Evolutionary conservation across 1,140 invertebrate species (phyloP).

Genomic region (Sarcophaga bullata): DNA sequence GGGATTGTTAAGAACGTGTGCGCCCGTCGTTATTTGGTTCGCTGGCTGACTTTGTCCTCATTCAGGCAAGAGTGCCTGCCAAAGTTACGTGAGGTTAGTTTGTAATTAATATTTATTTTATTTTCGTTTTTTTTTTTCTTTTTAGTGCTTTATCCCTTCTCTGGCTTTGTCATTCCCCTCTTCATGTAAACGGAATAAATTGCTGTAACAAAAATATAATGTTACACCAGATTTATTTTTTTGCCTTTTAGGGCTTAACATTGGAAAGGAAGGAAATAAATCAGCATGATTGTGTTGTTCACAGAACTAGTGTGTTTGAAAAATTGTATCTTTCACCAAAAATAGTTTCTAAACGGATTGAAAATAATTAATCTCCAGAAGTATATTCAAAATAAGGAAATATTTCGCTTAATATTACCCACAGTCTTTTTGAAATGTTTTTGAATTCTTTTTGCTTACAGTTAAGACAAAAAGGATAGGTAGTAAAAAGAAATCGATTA

Average conservation of each 20-base stretch:
- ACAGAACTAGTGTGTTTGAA: too few relatives aligned
- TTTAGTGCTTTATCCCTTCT: not conserved
- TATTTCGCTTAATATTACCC: too few relatives aligned
- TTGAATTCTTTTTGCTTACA: too few relatives aligned
- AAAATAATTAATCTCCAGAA: too few relatives aligned
- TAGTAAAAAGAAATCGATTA: too few relatives aligned
- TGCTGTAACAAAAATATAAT: slow-evolving; percentile 23
- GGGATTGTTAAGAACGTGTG: slow-evolving; percentile 33
- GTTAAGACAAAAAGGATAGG: too few relatives aligned
- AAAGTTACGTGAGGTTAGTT: slow-evolving; percentile 39
- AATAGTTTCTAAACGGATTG: too few relatives aligned
- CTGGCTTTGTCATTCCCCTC: not conserved
- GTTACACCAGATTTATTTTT: slow-evolving; percentile 13
- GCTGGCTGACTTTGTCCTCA: slow-evolving; percentile 17
- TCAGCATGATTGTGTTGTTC: not conserved
- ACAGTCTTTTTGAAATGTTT: too few relatives aligned
- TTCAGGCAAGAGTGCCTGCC: slow-evolving; percentile 21
- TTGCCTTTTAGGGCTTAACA: not conserved
- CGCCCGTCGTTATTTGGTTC: not conserved
- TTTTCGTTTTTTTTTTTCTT: not conserved
- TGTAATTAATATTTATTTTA: slow-evolving; percentile 36
- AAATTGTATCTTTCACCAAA: too few relatives aligned
- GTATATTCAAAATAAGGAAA: too few relatives aligned
- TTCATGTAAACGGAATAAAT: slow-evolving; percentile 17
- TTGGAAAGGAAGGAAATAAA: slow-evolving; percentile 31